Percentiles rank a stretch among this genome's conserved stretches.
phyloP scores from a whole-genome alignment of 2,888 invertebrate species.

The Steinernema scapterisci region DNA sequence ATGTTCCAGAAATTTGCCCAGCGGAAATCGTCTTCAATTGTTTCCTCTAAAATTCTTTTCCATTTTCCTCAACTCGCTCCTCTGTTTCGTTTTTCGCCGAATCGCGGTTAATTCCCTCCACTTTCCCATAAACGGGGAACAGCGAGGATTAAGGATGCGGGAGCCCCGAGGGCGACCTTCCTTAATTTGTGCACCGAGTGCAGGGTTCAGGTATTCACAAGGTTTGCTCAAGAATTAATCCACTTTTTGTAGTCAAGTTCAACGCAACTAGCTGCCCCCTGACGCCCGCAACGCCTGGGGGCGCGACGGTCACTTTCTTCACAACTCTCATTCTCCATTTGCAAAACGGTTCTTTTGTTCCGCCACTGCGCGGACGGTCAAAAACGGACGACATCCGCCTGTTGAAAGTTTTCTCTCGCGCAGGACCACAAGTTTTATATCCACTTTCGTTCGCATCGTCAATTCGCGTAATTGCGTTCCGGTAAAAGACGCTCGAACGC shows the following conservation, averaged over 20 bases:
- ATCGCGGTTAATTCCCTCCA: slow-evolving; percentile 4
- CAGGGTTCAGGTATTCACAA: not conserved
- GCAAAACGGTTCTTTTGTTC: slow-evolving; percentile 31
- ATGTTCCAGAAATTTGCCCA: too few relatives aligned
- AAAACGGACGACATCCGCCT: slow-evolving; percentile 19
- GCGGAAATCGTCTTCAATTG: not conserved
- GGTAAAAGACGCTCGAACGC: not conserved
- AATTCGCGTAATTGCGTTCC: not conserved
- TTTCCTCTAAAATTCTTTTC: not conserved
- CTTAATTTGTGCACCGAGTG: too few relatives aligned
- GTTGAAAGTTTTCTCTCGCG: slow-evolving; percentile 21
- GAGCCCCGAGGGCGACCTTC: too few relatives aligned
- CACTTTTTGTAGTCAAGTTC: not conserved
- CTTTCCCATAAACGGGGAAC: not conserved
- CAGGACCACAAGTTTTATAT: not conserved
- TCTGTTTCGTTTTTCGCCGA: not conserved
- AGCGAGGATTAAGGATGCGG: too few relatives aligned
- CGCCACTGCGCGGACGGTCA: not conserved
- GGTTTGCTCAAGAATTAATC: not conserved
- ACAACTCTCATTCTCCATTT: not conserved
- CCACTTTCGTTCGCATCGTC: not conserved
- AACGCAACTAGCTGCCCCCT: not conserved
- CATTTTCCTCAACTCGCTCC: too few relatives aligned
- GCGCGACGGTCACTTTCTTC: slow-evolving; percentile 10
- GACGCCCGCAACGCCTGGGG: not conserved